Conservation (phyloP, 1,140 invertebrate species). For the Coenobita brevimanus region DNA sequence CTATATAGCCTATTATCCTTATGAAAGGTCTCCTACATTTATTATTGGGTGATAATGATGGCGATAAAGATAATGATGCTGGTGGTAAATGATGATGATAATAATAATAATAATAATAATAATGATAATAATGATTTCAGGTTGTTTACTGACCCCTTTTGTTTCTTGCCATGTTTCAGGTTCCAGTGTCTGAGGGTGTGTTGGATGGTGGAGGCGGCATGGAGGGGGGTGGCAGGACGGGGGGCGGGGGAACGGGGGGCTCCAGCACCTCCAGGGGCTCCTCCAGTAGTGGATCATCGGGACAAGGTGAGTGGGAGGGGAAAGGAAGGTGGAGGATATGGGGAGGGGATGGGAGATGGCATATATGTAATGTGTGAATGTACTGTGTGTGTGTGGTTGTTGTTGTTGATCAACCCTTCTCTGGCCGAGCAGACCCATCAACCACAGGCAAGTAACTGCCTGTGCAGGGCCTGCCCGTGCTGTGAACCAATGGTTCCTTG, state of each 20-base stretch:
- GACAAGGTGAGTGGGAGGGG: slow-evolving; percentile 30
- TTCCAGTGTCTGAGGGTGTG: slow-evolving; percentile 43
- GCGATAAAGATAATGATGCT: too few species aligned
- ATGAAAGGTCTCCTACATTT: too few species aligned
- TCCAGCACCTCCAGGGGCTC: slow-evolving; percentile 37
- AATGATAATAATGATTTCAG: not conserved
- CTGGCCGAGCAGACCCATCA: too few species aligned
- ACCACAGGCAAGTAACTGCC: too few species aligned
- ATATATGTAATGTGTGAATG: not conserved
- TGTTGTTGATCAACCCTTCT: too few species aligned
- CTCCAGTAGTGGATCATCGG: slow-evolving; percentile 52
- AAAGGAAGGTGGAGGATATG: not conserved
- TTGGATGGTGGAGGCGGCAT: slow-evolving; percentile 57
- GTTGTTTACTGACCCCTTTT: not conserved
- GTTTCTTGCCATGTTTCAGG: slow-evolving; percentile 16
- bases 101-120: too few species aligned
- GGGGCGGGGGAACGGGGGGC: slow-evolving; percentile 13
- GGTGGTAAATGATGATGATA: too few species aligned
- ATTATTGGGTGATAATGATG: too few species aligned
- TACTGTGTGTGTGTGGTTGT: too few species aligned
- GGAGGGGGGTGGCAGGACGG: slow-evolving; percentile 42
- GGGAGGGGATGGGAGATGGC: not conserved
- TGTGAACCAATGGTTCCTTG: too few species aligned
- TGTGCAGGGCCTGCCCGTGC: too few species aligned
- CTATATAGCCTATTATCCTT: too few species aligned